Evolutionary conservation across 2,113 vertebrate species (phyloP).

Genomic region (Rhynchopsitta pachyrhyncha): DNA sequence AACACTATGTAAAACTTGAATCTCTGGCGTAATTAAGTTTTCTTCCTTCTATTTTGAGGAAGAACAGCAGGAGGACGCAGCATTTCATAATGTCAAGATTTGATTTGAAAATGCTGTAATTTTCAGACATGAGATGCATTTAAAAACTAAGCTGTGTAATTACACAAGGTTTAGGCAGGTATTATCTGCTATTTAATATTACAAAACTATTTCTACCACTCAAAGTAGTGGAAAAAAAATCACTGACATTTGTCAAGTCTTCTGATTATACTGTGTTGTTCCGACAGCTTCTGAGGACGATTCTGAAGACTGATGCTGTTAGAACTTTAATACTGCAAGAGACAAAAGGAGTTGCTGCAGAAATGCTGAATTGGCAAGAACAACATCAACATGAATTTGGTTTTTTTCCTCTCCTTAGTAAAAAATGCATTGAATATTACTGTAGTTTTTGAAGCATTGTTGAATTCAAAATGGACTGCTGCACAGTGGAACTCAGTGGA

Average conservation of each 20-base stretch:
- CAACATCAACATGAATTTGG: slow-evolving; percentile 23
- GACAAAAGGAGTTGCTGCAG: slow-evolving; percentile 58
- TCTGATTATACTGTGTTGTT: slow-evolving; percentile 66
- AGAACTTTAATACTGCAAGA: slow-evolving; percentile 68
- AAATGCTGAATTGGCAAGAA: slow-evolving; percentile 71
- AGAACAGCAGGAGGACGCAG: background rate
- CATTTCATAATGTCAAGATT: background rate
- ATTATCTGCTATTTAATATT: background rate
- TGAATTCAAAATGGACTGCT: slow-evolving; percentile 63
- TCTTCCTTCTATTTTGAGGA: slow-evolving; percentile 32
- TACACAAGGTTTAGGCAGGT: background rate
- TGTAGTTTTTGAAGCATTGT: slow-evolving; percentile 58
- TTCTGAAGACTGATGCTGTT: slow-evolving; percentile 80
- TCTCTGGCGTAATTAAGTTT: slow-evolving; percentile 4
- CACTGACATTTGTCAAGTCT: background rate
- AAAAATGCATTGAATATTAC: slow-evolving; percentile 57
- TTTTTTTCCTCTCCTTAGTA: slow-evolving; percentile 64
- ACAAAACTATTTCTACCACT: background rate
- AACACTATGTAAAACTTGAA: background rate
- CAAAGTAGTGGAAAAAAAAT: background rate
- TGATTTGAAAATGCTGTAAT: background rate
- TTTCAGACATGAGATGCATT: background rate
- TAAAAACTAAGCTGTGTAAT: background rate
- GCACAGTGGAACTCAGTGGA: slow-evolving; percentile 58
- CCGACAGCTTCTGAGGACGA: slow-evolving; percentile 87